Base-by-base conservation (phyloP, 2,888 invertebrate genomes). In the Odontomyia ornata region DNA sequence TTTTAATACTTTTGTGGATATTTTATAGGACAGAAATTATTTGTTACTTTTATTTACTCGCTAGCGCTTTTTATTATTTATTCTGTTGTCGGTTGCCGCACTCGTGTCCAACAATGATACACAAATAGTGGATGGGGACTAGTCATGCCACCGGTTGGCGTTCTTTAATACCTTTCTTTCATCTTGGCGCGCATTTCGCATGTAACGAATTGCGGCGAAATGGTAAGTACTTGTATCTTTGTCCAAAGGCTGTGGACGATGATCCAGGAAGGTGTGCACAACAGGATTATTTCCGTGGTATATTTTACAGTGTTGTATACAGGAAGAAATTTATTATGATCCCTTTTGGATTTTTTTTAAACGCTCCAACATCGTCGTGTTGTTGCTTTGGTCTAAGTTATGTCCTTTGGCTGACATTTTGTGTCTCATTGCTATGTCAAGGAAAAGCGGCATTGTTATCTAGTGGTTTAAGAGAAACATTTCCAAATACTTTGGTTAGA, bases 311-410 rank as follows among this genome's bases (percentile, higher is more conserved):
- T 47, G 71, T 56, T 72, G 57, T 60, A 71, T 62, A 78, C 77
- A 79, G 78, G 79, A 79, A 79, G 79, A 79, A 78, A 79, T 79
- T 79, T 79, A 79, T 79, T 79, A 77, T 79, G 78, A 79, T 79
- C 79, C 79, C 72, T 79, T 79, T 79, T 79, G 69, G 64, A 76
- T 76, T 79, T 76, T 77, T 78, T 77, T 52, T 36, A n/a, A 18
- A 56, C 2, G 28, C 36, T 36, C 5, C 36, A 36, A 36, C 36
- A 36, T 36, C 36, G 36, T 9, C 36, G 36, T 9, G 3, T 36
- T 36, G 57, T 75, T 64, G 60, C 52, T 28, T 73, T 73, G 30
- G 21, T 52, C 47, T 57, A 73, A 57, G 56, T 57, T 73, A 47
- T 67, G 56, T 73, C 57, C 57, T 73, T 75, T 62, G 13, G 57